Base-by-base conservation (phyloP, 2,113 vertebrate genomes). In the Accipiter virgatus region DNA sequence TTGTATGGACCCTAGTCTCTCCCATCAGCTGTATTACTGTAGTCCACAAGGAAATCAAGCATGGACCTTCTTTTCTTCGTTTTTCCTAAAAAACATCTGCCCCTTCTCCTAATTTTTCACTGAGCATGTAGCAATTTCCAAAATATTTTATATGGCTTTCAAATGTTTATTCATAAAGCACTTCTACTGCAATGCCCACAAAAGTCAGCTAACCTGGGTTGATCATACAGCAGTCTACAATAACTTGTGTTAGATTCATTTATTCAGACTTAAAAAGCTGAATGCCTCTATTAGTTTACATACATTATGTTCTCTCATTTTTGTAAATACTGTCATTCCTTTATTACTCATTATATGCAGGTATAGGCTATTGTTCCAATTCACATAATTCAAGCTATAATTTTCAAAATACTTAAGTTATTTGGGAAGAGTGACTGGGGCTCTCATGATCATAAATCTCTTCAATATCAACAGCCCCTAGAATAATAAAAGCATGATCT, bases 41-140 rank as follows among this genome's bases (percentile, higher is more conserved):
- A 27, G 25, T 81, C 18, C 16, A 11, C 21, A 27, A 53, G 21
- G 52, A 94, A 89, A 43, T 2, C 6, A 29, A 80, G 6, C 17
- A n/a, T 4, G 2, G n/a, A 2, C 0, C 27, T 68, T 10, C 38
- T 31, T 16, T 2, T 68, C 27, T 40, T 52, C 0, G 16, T 56
- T 62, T 66, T 43, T 43, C 42, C 27, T 19, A 48, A 81, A 40
- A 68, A 20, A 2, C 2, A 23, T 29, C 73, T 62, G 58, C 10
- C 0, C 0, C 29, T 75, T 45, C 18, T 78, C 50, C 25, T 27
- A 43, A 15, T 25, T 67, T 7, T 38, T 78, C 38, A 45, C 17
- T 47, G 55, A 71, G 17, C 29, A 52, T 4, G 3, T 27, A 59
- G 29, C 16, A 11, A 11, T 59, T 92, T 7, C 32, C 19, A 56